Percentiles rank a stretch among this genome's conserved stretches.
Conservation (phyloP, 1,140 invertebrate genomes). For the Babylonia areolata region DNA sequence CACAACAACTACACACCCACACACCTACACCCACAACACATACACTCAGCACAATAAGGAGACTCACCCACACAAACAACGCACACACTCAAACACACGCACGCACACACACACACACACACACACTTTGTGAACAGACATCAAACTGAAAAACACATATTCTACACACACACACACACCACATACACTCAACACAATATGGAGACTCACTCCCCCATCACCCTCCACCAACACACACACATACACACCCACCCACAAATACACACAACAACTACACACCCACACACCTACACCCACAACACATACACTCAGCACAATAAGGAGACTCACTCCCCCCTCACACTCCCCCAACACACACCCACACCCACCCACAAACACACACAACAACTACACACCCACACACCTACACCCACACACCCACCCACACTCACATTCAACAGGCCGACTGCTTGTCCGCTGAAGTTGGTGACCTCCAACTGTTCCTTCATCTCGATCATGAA, state of each 20-base stretch:
- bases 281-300: no score
- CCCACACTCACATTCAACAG: slow-evolving; percentile 77
- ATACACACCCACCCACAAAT: not conserved
- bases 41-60: not conserved
- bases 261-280: no score
- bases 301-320: not conserved
- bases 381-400: no score
- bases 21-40: no score
- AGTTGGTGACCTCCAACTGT: slow-evolving; percentile 79
- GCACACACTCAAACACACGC: not conserved
- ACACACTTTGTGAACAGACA: no score
- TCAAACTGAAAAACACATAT: no score
- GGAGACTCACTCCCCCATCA: no score
- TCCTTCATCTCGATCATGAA: slow-evolving; percentile 80
- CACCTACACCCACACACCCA: slow-evolving; percentile 57
- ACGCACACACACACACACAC: no score
- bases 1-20: no score
- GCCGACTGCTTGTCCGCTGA: slow-evolving; percentile 78
- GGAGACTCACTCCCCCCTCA: not conserved
- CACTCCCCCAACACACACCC: not conserved
- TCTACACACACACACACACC: no score
- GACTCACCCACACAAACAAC: not conserved
- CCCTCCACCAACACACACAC: not conserved
- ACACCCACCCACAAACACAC: not conserved
- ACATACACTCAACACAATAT: no score